Evolutionary conservation across 2,888 invertebrate genomes (phyloP), one percentile per base, ranked within the genome.

Genomic region (Drosophila trichaetosa): DNA sequence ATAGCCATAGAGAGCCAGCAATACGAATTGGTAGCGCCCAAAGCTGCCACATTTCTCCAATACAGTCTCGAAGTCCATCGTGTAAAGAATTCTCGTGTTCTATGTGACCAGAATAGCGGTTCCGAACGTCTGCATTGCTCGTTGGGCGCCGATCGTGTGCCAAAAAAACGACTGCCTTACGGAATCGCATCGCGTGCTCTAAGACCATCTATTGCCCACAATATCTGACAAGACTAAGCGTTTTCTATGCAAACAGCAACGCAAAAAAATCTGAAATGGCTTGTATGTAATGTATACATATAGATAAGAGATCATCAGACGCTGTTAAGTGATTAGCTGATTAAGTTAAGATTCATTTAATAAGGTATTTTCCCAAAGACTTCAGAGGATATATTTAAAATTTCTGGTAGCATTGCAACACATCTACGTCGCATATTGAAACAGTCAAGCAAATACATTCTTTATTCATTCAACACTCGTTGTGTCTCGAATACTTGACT

Each of bases 11-110:
- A 94, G 90, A 2, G 91, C 77, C 87, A 95, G 91, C 51, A 95
- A 76, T 4, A 94, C 90, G 38, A 93, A 89, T 82, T 95, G 95
- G 81, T 94, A 94, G 62, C 92, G 93, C 24, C 94, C 93, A 79
- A 94, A 95, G 88, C 94, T 94, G 10, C 95, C 95, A 31, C 94
- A 94, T 76, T 94, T 93, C 58, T 92, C 92, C 46, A 95, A 89
- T 89, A 94, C 94, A 10, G 88, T 90, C 82, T 94, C 94, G 38
- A 94, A 93, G 88, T 94, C 93, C 91, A 94, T 92, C 60, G 53
- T 18, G n/a, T 13, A 0, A 0, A 21, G 8, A 56, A 53, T 33
- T n/a, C 11, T 38, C 7, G 5, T 16, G 8, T 53, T 54, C 6
- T 34, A 18, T 21, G 24, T 33, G 21, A n/a, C 8, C 34, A 34